Percentiles rank a stretch among this genome's conserved stretches.
phyloP scores from a whole-genome alignment of 2,888 invertebrate species.

The Drosophila pegasa region DNA sequence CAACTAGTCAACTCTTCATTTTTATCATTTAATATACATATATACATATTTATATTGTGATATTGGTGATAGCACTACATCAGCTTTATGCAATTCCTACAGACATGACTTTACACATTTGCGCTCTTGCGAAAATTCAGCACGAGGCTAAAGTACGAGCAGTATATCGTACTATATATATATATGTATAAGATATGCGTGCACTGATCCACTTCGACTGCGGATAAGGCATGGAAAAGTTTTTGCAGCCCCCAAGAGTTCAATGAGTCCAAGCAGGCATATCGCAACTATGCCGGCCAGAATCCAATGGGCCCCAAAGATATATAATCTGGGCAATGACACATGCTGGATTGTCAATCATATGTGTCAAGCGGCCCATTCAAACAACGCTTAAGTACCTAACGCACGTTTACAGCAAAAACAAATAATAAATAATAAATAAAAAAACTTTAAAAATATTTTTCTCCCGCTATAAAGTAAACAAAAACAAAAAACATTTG shows the following conservation, averaged over 20 bases:
- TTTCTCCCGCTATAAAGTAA: constrained; percentile 8
- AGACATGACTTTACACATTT: background rate
- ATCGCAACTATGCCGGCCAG: constrained; percentile 13
- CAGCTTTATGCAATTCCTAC: constrained; percentile 19
- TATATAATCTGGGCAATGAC: constrained; percentile 8
- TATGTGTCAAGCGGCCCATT: constrained; percentile 41
- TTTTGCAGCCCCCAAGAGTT: constrained; percentile 18
- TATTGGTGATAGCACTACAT: constrained; percentile 15
- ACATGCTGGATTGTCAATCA: constrained; percentile 27
- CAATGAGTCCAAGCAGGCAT: constrained; percentile 25
- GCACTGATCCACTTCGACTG: constrained; percentile 36
- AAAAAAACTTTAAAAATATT: constrained; percentile 26
- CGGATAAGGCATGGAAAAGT: constrained; percentile 44
- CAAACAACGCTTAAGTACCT: constrained; percentile 34
- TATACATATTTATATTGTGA: constrained; percentile 6
- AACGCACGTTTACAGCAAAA: constrained; percentile 47
- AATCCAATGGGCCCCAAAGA: constrained; percentile 11
- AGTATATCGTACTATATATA: background rate
- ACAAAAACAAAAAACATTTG: constrained; percentile 43
- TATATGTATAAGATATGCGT: constrained; percentile 33
- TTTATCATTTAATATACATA: constrained; percentile 10
- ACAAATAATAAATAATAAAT: constrained; percentile 2
- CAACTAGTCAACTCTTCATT: constrained; percentile 9
- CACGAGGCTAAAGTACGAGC: constrained; percentile 44
- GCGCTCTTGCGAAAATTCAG: constrained; percentile 41